These are phyloP conservation scores for Auanema sp. DNA, from an alignment of 2,888 invertebrate genomes.

Conservation along the genomic window DNA sequence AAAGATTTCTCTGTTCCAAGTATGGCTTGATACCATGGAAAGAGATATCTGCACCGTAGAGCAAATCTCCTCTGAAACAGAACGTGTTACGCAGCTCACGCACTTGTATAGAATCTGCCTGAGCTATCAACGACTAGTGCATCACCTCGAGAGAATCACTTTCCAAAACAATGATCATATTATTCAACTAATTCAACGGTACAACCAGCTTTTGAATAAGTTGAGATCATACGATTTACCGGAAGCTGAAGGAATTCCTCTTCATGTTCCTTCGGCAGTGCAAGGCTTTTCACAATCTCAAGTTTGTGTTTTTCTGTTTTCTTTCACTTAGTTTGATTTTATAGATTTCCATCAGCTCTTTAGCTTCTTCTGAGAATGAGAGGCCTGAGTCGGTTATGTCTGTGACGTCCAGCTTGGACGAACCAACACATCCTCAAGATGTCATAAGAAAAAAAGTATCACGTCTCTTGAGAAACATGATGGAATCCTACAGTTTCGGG, in stretches of 20 bases:
- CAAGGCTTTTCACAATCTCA: conserved; percentile 41
- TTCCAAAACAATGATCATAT: conserved; percentile 44
- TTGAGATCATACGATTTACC: conserved; percentile 32
- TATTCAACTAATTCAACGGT: conserved; percentile 38
- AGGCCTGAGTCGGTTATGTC: conserved; percentile 47
- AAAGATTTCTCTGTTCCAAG: conserved; percentile 52
- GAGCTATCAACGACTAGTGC: conserved; percentile 39
- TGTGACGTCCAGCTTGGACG: conserved; percentile 32
- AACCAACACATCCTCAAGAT: conserved; percentile 25
- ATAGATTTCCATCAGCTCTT: conserved; percentile 45
- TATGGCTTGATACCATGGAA: conserved; percentile 52
- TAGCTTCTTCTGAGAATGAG: conserved; percentile 45
- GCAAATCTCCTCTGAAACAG: neutral
- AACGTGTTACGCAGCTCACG: conserved; percentile 21
- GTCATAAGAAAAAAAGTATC: conserved; percentile 27
- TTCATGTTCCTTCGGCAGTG: conserved; percentile 40
- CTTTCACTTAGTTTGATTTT: neutral
- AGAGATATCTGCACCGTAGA: conserved; percentile 17
- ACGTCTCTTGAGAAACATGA: conserved; percentile 23
- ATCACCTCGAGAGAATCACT: conserved; percentile 41
- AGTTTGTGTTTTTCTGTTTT: conserved; percentile 17
- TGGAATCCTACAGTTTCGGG: conserved; percentile 32
- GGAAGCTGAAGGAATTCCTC: conserved; percentile 24
- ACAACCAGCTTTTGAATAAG: conserved; percentile 34
- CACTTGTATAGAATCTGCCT: conserved; percentile 23